phyloP scores from a whole-genome alignment of 2,797 vertebrate genomes.

The Thunnus albacares region DNA sequence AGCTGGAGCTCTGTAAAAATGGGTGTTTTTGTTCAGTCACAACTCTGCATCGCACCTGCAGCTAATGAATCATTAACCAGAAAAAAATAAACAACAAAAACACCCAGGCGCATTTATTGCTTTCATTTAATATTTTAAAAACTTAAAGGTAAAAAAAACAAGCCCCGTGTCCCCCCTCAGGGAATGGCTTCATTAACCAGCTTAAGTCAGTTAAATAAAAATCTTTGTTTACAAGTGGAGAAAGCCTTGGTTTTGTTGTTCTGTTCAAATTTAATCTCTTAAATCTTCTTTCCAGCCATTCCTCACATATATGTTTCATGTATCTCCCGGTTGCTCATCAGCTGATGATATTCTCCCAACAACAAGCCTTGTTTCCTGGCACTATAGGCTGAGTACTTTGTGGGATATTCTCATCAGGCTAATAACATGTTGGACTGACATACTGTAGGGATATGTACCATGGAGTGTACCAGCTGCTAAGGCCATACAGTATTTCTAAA shows the following conservation, averaged over 20 bases:
- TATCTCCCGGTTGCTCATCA: constrained; percentile 2
- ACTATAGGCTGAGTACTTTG: constrained; percentile 28
- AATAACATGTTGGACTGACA: constrained; percentile 6
- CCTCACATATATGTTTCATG: not conserved
- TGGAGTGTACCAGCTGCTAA: constrained; percentile 3
- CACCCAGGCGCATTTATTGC: not conserved
- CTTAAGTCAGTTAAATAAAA: constrained; percentile 5
- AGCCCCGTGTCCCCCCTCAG: not conserved
- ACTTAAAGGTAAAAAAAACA: too few species aligned
- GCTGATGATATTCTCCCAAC: not conserved
- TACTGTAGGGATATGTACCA: not conserved
- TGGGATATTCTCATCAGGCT: constrained; percentile 21
- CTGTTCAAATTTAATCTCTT: not conserved
- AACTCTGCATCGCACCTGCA: constrained; percentile 23
- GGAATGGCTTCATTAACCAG: not conserved
- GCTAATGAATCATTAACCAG: constrained; percentile 35
- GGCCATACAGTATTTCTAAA: constrained; percentile 21
- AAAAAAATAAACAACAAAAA: constrained; percentile 24
- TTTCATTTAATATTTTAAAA: not conserved
- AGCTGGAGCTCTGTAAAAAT: constrained; percentile 10
- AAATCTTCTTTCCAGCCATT: not conserved
- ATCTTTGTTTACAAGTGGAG: not conserved
- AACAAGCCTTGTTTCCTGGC: not conserved
- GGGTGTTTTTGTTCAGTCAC: constrained; percentile 21
- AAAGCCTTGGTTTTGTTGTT: not conserved